Percentiles rank a stretch among this genome's conserved stretches.
These are phyloP conservation scores for Diaphora mendica DNA, from an alignment of 2,888 invertebrate genomes.

Conservation along the genomic window DNA sequence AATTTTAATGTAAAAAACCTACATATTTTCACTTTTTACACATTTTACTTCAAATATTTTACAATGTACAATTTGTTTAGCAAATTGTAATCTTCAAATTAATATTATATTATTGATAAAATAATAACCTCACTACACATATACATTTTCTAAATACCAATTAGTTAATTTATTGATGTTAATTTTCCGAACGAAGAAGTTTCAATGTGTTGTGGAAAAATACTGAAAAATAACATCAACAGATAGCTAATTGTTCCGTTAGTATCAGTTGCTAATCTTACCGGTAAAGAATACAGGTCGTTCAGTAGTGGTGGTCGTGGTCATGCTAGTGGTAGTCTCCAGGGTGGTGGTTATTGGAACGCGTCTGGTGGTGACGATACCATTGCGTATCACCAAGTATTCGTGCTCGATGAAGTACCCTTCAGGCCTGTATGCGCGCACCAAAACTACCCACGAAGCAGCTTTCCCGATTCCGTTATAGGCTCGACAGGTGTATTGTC, in stretches of 20 bases:
- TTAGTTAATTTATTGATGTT: conserved; percentile 11
- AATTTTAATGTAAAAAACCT: not conserved
- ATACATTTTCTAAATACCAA: not conserved
- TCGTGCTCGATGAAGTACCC: conserved; percentile 68
- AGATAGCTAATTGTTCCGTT: conserved; percentile 19
- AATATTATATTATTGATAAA: not conserved
- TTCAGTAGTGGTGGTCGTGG: conserved; percentile 50
- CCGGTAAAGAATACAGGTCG: conserved; percentile 66
- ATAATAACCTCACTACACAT: not conserved
- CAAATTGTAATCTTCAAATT: not conserved
- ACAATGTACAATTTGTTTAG: not conserved
- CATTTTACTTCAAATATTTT: not conserved
- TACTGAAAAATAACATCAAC: conserved; percentile 9
- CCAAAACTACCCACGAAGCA: conserved; percentile 91
- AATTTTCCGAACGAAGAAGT: not conserved
- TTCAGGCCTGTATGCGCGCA: conserved; percentile 91
- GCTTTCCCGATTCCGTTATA: conserved; percentile 93
- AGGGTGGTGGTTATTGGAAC: conserved; percentile 45
- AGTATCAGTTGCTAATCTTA: conserved; percentile 60
- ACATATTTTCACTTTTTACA: not conserved
- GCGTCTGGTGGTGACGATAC: conserved; percentile 42
- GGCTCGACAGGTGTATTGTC: conserved; percentile 95
- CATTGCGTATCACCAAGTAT: conserved; percentile 56
- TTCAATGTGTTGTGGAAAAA: not conserved
- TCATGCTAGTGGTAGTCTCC: conserved; percentile 25